Evolutionary conservation across 2,888 invertebrate genomes (phyloP), one percentile per base, ranked within the genome.

Genomic region (Rugalucina vietnamica): DNA sequence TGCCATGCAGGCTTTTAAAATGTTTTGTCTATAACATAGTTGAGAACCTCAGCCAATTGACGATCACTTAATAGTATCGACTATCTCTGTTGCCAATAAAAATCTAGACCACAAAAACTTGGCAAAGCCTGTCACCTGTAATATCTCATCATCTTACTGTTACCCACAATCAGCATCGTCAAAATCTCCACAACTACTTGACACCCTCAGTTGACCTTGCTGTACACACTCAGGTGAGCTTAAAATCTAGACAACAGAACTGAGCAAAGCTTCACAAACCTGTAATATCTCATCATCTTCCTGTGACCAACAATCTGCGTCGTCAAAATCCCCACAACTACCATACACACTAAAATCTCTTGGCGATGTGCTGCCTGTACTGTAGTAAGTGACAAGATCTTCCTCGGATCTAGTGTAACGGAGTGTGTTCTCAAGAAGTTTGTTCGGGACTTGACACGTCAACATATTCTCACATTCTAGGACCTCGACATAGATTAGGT

Each of bases 401-500:
- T 99, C 99, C 95, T 98, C 99, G 72, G 98, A 98, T 95, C 98
- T 97, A 0, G 98, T 98, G 94, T 98, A 98, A 89, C 99, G 96
- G 90, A 99, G 96, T 0, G 95, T 93, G 89, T 95, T 95, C 87
- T 95, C 95, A 65, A 95, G 91, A 54, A 95, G 97, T 95, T 98
- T 98, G n/a, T 97, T 96, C 65, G 98, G 98, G 27, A 99, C 96
- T 0, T 98, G 97, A 77, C 98, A 97, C 0, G 97, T 97, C 92
- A 97, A 96, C 60, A 97, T 96, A 94, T 98, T 97, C 81, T 97
- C 97, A 75, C 98, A 97, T 95, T 98, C 98, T 65, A 98, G 96
- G 10, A 99, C 98, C 96, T 99, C 99, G 81, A 99, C 98, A 95
- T 99, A 99, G 94, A 99, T 97, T 93, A 99, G 98, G 95, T 98